A percentile compares a stretch with the other conserved stretches of the same genome.
These are phyloP conservation scores for Scylla paramamosain DNA, from an alignment of 1,140 invertebrate species.

Conservation along the genomic window DNA sequence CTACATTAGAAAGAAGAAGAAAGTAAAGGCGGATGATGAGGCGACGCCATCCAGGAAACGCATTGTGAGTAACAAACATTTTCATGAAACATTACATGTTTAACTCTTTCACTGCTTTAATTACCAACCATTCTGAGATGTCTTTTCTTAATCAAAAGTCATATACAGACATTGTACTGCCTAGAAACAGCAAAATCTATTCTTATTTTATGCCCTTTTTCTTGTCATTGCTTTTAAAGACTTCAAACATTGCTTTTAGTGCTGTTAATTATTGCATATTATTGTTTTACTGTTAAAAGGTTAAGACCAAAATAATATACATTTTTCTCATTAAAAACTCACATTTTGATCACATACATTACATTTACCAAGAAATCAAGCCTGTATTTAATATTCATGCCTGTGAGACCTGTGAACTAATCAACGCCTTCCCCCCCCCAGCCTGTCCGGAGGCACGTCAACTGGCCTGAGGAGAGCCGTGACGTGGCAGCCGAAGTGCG, in stretches of 20 bases:
- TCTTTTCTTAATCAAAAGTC: too few relatives aligned
- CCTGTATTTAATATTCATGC: neutral
- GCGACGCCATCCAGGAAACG: conserved; percentile 66
- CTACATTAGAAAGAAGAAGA: conserved; percentile 93
- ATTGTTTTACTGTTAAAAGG: neutral
- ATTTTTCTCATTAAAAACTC: neutral
- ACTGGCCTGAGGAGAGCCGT: conserved; percentile 77
- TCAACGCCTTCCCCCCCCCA: neutral
- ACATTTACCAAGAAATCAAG: neutral
- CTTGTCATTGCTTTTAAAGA: too few relatives aligned
- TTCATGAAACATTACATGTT: neutral
- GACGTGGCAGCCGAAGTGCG: conserved; percentile 87
- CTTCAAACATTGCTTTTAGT: too few relatives aligned
- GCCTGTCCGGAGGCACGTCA: conserved; percentile 72
- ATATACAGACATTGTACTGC: too few relatives aligned
- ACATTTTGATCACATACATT: neutral
- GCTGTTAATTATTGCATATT: neutral
- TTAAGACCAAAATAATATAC: neutral
- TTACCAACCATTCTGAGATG: too few relatives aligned
- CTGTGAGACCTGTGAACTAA: too few relatives aligned
- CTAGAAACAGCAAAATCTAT: too few relatives aligned
- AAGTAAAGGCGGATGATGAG: conserved; percentile 79
- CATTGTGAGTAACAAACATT: conserved; percentile 61
- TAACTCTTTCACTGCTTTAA: too few relatives aligned
- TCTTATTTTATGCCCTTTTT: too few relatives aligned